Evolutionary conservation across 2,113 vertebrate genomes (phyloP).

Genomic region (Synodontis membranacea): DNA sequence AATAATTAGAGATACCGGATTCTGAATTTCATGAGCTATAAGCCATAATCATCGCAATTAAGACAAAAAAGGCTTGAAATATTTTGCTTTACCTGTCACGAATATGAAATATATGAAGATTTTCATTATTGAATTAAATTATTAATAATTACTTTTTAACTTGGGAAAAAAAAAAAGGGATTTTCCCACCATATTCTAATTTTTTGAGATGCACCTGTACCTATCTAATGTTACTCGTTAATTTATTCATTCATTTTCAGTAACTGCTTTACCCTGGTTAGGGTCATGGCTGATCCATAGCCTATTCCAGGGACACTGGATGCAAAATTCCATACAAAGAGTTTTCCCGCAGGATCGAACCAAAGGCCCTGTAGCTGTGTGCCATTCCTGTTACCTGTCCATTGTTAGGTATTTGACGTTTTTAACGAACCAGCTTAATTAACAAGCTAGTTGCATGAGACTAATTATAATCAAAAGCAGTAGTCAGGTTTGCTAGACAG

Average conservation of each 20-base stretch:
- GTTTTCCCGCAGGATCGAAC: neutral
- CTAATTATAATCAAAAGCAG: neutral
- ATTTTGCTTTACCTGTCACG: no score
- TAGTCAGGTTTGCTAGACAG: neutral
- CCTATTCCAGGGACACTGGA: neutral
- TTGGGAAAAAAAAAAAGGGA: no score
- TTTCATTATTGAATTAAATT: no score
- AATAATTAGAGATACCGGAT: no score
- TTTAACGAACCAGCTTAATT: neutral
- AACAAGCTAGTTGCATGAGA: neutral
- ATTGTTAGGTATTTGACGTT: neutral
- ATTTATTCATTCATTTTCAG: neutral
- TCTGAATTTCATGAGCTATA: no score
- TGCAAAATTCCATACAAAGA: neutral
- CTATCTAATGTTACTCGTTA: no score
- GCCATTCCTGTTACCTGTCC: neutral
- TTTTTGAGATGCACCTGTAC: no score
- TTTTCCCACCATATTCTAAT: no score
- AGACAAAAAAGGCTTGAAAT: no score
- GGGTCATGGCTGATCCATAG: neutral
- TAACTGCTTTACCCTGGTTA: neutral
- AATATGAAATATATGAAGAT: no score
- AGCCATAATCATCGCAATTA: no score
- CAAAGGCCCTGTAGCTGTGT: neutral
- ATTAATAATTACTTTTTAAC: no score